Base-by-base conservation (phyloP, 2,797 vertebrate genomes). In the Vespertilio murinus region DNA sequence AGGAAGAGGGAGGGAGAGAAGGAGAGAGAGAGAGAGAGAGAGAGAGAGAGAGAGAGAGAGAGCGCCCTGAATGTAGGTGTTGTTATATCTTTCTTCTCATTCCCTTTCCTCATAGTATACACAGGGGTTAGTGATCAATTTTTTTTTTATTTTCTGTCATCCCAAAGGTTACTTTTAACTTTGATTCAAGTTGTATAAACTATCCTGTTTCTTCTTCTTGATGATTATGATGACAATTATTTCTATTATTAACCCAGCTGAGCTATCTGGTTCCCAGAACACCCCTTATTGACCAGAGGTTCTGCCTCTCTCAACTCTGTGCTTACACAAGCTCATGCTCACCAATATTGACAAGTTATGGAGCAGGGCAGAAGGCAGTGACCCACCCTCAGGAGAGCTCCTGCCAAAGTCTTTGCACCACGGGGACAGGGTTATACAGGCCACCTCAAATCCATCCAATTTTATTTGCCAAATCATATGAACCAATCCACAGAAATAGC, bases 361-460 rank as follows among this genome's bases (percentile, higher is more conserved):
- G 25, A 74, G 17, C 38, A 13, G 38, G 45, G 5, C 33, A 54
- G 30, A 71, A 45, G 65, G 42, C 47, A 45, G 30, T 2, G 23
- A 49, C 20, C 35, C 17, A 45, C 40, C 7, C 49, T 82, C 59
- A 30, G 6, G 67, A 52, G 30, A 54, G 38, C n/a, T 17, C 17
- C 25, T 42, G 1, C 56, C 10, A 17, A 17, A 0, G 0, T 28
- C 4, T 22, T 71, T 23, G 4, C 2, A 8, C 56, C 6, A 0
- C 0, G 18, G 22, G 16, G 33, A 35, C 6, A 2, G 12, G 52
- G 69, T 45, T 35, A 23, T 23, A 64, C 16, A 40, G 73, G 23
- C 7, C 4, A 2, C 49, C 92, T 61, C 20, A 71, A 64, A 45
- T 23, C 28, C 47, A 11, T 38, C 79, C n/a, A 79, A 3, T 30